phyloP scores from a whole-genome alignment of 2,797 vertebrate species.

The Cryptoprocta ferox region DNA sequence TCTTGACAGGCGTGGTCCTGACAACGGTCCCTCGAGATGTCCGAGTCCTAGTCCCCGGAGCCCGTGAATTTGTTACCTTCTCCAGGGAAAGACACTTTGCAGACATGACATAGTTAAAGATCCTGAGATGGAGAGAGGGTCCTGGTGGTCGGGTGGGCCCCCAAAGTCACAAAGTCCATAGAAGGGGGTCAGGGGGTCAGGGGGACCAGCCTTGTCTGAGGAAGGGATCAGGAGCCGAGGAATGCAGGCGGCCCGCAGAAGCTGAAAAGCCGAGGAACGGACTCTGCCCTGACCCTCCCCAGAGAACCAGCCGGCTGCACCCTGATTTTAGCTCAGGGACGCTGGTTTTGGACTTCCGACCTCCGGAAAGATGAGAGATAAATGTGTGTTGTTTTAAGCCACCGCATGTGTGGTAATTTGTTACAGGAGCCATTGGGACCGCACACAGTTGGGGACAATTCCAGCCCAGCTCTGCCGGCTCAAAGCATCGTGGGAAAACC shows the following conservation, averaged over 20 bases:
- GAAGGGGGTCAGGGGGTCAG: background rate
- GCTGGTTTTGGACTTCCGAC: background rate
- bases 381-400: background rate
- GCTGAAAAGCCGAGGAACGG: background rate
- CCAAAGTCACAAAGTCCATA: background rate
- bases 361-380: background rate
- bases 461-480: background rate
- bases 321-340: background rate
- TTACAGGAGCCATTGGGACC: background rate
- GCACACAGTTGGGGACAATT: accelerated
- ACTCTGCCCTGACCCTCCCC: background rate
- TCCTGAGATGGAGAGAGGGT: background rate
- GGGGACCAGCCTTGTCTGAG: background rate
- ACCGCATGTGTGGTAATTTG: accelerated
- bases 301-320: accelerated
- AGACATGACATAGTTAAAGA: background rate
- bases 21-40: background rate
- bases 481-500: background rate
- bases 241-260: accelerated
- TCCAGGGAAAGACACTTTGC: accelerated
- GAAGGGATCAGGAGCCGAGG: background rate
- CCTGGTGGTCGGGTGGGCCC: background rate
- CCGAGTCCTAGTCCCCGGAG: background rate
- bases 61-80: accelerated
- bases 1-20: background rate